phyloP scores from a whole-genome alignment of 1,140 invertebrate species.

The Neotoxoptera formosana region DNA sequence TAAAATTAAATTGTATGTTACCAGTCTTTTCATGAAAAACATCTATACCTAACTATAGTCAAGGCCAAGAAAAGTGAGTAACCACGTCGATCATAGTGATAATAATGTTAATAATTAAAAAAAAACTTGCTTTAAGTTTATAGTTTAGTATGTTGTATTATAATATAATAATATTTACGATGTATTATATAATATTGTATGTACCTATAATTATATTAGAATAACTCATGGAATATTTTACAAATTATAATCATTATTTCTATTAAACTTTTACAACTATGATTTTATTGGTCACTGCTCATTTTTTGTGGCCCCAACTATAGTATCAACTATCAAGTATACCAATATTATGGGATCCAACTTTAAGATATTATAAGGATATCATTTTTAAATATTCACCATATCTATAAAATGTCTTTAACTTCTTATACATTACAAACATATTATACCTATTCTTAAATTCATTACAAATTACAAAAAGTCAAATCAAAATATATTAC shows the following conservation, averaged over 20 bases:
- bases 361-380: background rate
- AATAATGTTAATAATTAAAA: background rate
- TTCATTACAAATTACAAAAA: background rate
- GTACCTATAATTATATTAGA: background rate
- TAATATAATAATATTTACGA: background rate
- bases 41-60: background rate
- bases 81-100: background rate
- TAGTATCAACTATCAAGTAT: background rate
- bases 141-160: background rate
- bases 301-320: background rate
- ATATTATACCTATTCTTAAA: background rate
- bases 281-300: background rate
- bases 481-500: background rate
- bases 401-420: background rate
- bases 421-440: background rate
- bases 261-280: background rate
- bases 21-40: background rate
- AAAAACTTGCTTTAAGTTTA: background rate
- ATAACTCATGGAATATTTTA: background rate
- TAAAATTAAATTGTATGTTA: background rate
- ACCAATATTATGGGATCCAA: background rate
- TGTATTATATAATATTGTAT: background rate
- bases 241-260: background rate
- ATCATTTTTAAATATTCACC: background rate
- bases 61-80: background rate